A percentile compares a stretch with the other conserved stretches of the same genome.
Conservation (phyloP, 2,113 vertebrate species). For the Phasianus colchicus region DNA sequence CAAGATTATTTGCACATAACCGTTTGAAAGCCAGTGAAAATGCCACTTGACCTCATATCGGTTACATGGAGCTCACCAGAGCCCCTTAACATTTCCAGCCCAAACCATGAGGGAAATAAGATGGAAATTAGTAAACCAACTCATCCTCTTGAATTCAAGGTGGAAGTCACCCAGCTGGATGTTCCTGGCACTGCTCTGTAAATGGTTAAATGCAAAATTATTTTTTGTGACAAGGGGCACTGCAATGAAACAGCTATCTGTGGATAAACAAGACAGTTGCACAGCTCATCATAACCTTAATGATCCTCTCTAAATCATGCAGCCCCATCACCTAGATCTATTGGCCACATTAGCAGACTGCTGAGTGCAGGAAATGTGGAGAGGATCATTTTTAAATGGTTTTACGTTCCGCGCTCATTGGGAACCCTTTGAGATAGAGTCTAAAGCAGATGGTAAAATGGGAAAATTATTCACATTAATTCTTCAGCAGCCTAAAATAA, state of each 20-base stretch:
- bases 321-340: conserved; percentile 57
- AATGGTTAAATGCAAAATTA: neutral
- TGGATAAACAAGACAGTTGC: conserved; percentile 62
- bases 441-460: conserved; percentile 61
- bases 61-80: neutral
- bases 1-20: neutral
- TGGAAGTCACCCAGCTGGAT: neutral
- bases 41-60: rapidly evolving
- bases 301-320: conserved; percentile 50
- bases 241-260: neutral
- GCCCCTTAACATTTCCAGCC: neutral
- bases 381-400: conserved; percentile 44
- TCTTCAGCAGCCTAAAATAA: conserved; percentile 45
- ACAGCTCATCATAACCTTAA: conserved; percentile 65
- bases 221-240: neutral
- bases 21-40: neutral
- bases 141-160: neutral
- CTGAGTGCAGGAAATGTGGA: conserved; percentile 41
- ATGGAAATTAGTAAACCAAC: neutral
- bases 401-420: neutral
- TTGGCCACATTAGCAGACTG: conserved; percentile 56
- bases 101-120: rapidly evolving
- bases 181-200: neutral
- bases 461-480: conserved; percentile 51
- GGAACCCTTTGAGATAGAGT: conserved; percentile 23